Evolutionary conservation across 2,113 vertebrate species (phyloP).

Genomic region (Psilopogon haemacephalus): DNA sequence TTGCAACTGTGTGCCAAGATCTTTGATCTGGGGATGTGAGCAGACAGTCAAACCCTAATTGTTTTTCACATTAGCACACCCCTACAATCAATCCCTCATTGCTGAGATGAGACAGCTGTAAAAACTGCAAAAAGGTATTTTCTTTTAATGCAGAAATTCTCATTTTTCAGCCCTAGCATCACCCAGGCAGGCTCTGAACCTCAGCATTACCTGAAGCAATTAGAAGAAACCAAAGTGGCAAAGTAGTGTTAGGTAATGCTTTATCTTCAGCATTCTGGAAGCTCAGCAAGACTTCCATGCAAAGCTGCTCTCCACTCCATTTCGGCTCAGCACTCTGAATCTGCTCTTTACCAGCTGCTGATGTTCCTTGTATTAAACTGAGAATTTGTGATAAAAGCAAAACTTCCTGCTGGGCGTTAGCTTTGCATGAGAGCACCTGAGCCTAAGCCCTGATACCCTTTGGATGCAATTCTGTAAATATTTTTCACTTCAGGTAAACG

Average conservation of each 20-base stretch:
- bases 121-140: neutral
- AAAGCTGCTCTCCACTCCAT: conserved; percentile 37
- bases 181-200: conserved; percentile 13
- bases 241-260: conserved; percentile 13
- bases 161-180: neutral
- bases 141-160: neutral
- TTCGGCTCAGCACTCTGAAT: conserved; percentile 46
- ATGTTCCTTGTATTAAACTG: conserved; percentile 5
- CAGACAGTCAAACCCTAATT: neutral
- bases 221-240: conserved; percentile 54
- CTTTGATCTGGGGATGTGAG: neutral
- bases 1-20: neutral
- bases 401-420: conserved; percentile 63
- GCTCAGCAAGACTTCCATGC: conserved; percentile 62
- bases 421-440: conserved; percentile 59
- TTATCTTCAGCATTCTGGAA: conserved; percentile 44
- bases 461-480: neutral
- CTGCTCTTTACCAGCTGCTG: conserved; percentile 65
- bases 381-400: conserved; percentile 70
- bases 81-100: neutral
- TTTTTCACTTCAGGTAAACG: neutral
- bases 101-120: neutral
- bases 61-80: neutral
- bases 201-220: conserved; percentile 50
- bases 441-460: neutral